A percentile compares a stretch with the other conserved stretches of the same genome.
Conservation (phyloP, 2,888 invertebrate genomes). For the Subacronicta megacephala region DNA sequence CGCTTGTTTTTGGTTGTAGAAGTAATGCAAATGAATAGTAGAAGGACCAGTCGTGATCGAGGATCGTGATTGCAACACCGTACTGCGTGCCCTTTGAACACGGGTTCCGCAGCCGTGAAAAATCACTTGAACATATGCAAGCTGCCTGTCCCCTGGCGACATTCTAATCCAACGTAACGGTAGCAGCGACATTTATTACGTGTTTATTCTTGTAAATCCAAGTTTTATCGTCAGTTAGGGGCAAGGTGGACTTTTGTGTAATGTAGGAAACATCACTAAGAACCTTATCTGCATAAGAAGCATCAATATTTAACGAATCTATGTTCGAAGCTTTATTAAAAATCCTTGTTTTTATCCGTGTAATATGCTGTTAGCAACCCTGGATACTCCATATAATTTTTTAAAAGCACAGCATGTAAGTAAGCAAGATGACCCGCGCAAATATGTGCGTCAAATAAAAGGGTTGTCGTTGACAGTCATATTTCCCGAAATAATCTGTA, state of each 20-base stretch:
- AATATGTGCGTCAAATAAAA: no score
- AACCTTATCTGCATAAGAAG: not conserved
- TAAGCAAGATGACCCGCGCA: no score
- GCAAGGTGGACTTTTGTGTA: slow-evolving; percentile 20
- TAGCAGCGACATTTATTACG: slow-evolving; percentile 60
- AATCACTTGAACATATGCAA: slow-evolving; percentile 89
- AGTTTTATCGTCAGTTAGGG: slow-evolving; percentile 38
- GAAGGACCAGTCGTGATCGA: slow-evolving; percentile 86
- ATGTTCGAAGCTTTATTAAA: no score
- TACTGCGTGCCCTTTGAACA: slow-evolving; percentile 88
- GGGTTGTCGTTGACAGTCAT: no score
- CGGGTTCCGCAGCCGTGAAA: slow-evolving; percentile 88
- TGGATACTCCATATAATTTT: no score
- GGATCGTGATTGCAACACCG: slow-evolving; percentile 89
- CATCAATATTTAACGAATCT: no score
- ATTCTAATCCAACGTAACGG: slow-evolving; percentile 81
- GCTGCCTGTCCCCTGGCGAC: slow-evolving; percentile 74
- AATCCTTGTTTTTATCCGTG: no score
- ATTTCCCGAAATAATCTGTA: no score
- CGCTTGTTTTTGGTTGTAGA: slow-evolving; percentile 63
- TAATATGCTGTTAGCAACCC: no score
- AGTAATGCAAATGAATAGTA: slow-evolving; percentile 77
- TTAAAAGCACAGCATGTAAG: no score
- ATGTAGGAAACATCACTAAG: no score
- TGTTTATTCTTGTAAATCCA: slow-evolving; percentile 40